phyloP scores from a whole-genome alignment of 1,140 invertebrate species.

The Neelides sp. region DNA sequence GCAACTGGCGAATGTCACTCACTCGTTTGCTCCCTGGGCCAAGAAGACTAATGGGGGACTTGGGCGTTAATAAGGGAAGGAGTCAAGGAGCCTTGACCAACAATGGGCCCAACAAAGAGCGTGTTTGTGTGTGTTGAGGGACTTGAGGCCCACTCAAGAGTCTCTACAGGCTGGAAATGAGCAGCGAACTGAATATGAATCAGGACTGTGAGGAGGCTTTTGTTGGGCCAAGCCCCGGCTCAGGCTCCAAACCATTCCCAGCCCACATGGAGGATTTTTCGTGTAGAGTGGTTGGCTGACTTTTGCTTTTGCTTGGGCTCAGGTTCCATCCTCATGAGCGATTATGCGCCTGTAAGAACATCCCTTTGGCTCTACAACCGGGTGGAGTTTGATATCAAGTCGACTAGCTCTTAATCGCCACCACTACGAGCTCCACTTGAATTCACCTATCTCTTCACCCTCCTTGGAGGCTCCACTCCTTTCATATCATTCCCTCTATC shows the following conservation, averaged over 20 bases:
- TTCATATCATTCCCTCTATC: constrained; percentile 2
- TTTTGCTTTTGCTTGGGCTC: constrained; percentile 23
- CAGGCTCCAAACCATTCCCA: constrained; percentile 9
- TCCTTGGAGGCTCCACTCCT: too few species aligned
- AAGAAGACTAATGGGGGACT: too few species aligned
- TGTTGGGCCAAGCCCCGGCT: constrained; percentile 8
- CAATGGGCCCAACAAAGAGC: background rate
- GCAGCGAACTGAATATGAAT: constrained; percentile 18
- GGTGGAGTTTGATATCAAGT: constrained; percentile 28
- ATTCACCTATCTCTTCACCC: too few species aligned
- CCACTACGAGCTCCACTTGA: too few species aligned
- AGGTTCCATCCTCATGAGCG: constrained; percentile 23
- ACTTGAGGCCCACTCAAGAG: background rate
- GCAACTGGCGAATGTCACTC: constrained; percentile 8
- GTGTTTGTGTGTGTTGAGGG: background rate
- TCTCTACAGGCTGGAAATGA: constrained; percentile 6
- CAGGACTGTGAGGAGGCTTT: constrained; percentile 8
- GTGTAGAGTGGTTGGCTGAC: constrained; percentile 21
- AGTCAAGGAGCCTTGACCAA: too few species aligned
- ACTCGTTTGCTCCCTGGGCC: too few species aligned
- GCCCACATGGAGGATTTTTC: constrained; percentile 26
- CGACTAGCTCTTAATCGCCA: constrained; percentile 13
- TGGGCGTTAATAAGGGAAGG: too few species aligned
- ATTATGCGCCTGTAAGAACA: constrained; percentile 22
- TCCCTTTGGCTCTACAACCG: constrained; percentile 20